Evolutionary conservation across 2,113 vertebrate species (phyloP).

Genomic region (Oryctolagus cuniculus): DNA sequence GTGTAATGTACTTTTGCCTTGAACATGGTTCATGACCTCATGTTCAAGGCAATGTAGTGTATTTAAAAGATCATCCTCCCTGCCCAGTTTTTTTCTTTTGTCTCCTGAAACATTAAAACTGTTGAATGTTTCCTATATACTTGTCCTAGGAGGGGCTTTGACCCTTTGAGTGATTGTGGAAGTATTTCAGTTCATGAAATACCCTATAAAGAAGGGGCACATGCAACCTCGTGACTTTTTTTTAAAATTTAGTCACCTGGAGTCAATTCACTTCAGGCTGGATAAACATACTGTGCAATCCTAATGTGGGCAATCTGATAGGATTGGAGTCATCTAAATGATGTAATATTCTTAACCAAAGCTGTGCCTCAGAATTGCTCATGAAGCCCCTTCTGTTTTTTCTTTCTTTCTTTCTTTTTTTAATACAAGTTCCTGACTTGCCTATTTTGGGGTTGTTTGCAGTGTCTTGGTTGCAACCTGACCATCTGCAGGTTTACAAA

Average conservation of each 20-base stretch:
- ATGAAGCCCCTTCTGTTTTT: background rate
- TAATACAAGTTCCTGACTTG: background rate
- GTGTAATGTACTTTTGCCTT: background rate
- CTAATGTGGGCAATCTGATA: constrained; percentile 28
- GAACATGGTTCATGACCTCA: constrained; percentile 17
- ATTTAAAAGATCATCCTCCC: constrained; percentile 25
- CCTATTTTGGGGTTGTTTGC: background rate
- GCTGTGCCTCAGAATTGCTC: constrained; percentile 25
- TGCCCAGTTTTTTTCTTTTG: constrained; percentile 18
- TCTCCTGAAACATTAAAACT: constrained; percentile 29
- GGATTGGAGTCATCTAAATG: constrained; percentile 27
- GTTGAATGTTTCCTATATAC: constrained; percentile 10
- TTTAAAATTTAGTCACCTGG: background rate
- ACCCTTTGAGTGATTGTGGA: background rate
- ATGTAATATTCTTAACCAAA: constrained; percentile 26
- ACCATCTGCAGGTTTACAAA: constrained; percentile 19
- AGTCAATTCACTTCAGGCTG: background rate
- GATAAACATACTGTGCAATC: background rate
- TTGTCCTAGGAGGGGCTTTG: background rate
- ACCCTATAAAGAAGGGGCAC: background rate
- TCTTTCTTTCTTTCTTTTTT: background rate
- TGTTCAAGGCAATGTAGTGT: constrained; percentile 36
- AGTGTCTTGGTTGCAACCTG: background rate
- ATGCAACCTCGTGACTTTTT: constrained; percentile 16
- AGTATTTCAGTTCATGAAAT: constrained; percentile 36